Conservation (phyloP, 2,113 vertebrate species). For the Leuciscus idus region DNA sequence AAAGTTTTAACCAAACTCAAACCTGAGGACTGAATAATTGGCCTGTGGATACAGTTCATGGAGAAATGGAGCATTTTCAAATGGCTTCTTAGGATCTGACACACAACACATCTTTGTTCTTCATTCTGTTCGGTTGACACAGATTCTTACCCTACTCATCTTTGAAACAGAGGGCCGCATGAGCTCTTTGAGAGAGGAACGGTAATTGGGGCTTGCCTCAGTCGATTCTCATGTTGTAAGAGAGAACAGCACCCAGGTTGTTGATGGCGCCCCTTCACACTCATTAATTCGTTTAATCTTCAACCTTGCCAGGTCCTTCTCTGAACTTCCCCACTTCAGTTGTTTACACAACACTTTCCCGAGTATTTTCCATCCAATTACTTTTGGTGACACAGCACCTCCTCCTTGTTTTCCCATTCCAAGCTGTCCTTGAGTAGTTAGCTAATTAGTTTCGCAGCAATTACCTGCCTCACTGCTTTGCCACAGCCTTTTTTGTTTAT, state of each 20-base stretch:
- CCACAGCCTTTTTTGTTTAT: constrained; percentile 35
- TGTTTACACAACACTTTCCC: constrained; percentile 64
- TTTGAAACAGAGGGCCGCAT: background rate
- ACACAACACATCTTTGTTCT: constrained; percentile 19
- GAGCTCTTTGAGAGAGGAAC: background rate
- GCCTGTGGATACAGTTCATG: constrained; percentile 2
- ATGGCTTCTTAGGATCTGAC: constrained; percentile 21
- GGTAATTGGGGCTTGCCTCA: constrained; percentile 43
- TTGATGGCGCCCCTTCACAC: constrained; percentile 46
- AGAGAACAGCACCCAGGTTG: constrained; percentile 34
- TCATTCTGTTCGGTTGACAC: constrained; percentile 1
- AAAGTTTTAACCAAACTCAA: constrained; percentile 20
- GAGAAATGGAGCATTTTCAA: background rate
- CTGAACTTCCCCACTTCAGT: constrained; percentile 44
- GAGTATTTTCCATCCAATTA: constrained; percentile 66
- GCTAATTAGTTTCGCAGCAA: constrained; percentile 76
- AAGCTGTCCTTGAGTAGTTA: constrained; percentile 69
- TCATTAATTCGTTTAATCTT: constrained; percentile 66
- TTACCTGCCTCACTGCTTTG: constrained; percentile 72
- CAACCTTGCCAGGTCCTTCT: constrained; percentile 58
- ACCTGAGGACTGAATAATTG: constrained; percentile 7
- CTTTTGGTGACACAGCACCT: constrained; percentile 57
- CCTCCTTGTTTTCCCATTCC: constrained; percentile 60
- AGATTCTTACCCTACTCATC: constrained; percentile 11
- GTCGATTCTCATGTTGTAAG: constrained; percentile 46